These are phyloP conservation scores for Brachionus plicatilis DNA, from an alignment of 1,140 invertebrate genomes.

Conservation along the genomic window DNA sequence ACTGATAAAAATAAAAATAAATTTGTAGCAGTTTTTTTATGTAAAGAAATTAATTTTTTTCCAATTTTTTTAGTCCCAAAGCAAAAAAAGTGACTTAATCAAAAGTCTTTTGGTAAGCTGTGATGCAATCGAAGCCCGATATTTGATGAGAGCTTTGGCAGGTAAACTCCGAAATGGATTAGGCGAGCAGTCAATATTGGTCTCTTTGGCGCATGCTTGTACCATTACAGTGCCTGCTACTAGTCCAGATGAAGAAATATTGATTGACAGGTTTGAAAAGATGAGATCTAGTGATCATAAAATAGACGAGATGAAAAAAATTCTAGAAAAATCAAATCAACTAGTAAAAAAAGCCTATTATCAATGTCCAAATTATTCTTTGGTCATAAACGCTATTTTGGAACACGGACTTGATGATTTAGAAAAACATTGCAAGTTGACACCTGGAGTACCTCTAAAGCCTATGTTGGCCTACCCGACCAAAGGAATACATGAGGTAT, in stretches of 20 bases:
- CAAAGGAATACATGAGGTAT: conserved; percentile 76
- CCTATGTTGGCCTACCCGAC: conserved; percentile 99
- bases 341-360: conserved; percentile 54
- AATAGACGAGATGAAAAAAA: conserved; percentile 11
- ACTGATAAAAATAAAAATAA: too few species aligned
- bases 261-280: conserved; percentile 19
- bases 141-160: conserved; percentile 79
- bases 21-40: too few species aligned
- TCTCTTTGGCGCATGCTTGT: conserved; percentile 78
- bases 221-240: conserved; percentile 47
- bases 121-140: conserved; percentile 79
- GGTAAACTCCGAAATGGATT: conserved; percentile 93
- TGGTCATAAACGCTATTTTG: conserved; percentile 67
- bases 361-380: conserved; percentile 91
- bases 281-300: background rate
- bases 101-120: conserved; percentile 87
- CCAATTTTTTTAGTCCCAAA: conserved; percentile 58
- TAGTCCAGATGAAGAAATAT: conserved; percentile 2
- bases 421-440: conserved; percentile 75
- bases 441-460: conserved; percentile 81
- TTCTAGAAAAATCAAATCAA: conserved; percentile 4
- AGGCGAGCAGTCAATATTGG: conserved; percentile 87
- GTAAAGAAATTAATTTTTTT: too few species aligned
- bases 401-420: conserved; percentile 65
- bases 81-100: conserved; percentile 81